A percentile compares a stretch with the other conserved stretches of the same genome.
These are phyloP conservation scores for Patella depressa DNA, from an alignment of 2,888 invertebrate genomes.

Conservation along the genomic window DNA sequence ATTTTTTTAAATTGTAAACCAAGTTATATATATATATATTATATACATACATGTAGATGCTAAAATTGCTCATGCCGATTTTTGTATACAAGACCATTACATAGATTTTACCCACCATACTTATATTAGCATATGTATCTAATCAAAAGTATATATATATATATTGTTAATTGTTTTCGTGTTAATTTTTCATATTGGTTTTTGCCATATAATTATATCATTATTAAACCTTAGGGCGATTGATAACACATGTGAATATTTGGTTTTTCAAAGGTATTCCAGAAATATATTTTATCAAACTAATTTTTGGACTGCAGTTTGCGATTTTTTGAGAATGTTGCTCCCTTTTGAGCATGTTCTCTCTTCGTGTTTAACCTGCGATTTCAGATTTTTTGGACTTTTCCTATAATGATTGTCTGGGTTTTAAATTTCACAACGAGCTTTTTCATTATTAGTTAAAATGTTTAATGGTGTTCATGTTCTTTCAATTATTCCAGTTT, in stretches of 20 bases:
- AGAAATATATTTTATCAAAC: slow-evolving; percentile 47
- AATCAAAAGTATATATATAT: slow-evolving; percentile 30
- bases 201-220: slow-evolving; percentile 26
- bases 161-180: slow-evolving; percentile 17
- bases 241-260: slow-evolving; percentile 32
- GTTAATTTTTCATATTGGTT: slow-evolving; percentile 30
- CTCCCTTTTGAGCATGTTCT: slow-evolving; percentile 67
- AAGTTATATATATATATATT: slow-evolving; percentile 1
- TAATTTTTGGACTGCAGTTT: slow-evolving; percentile 44
- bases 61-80: slow-evolving; percentile 41
- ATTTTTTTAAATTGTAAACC: slow-evolving; percentile 24
- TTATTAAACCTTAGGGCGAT: slow-evolving; percentile 34
- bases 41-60: slow-evolving; percentile 16
- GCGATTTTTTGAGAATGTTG: slow-evolving; percentile 44
- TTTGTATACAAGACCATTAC: slow-evolving; percentile 23
- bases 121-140: slow-evolving; percentile 37
- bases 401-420: slow-evolving; percentile 54
- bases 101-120: slow-evolving; percentile 39
- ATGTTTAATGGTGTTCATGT: slow-evolving; percentile 57
- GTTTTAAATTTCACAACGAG: slow-evolving; percentile 61
- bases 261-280: slow-evolving; percentile 49
- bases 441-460: slow-evolving; percentile 44
- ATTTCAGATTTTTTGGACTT: slow-evolving; percentile 1
- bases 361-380: no score
- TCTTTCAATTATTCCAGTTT: slow-evolving; percentile 51